phyloP scores from a whole-genome alignment of 2,113 vertebrate species.

The Plestiodon gilberti region DNA sequence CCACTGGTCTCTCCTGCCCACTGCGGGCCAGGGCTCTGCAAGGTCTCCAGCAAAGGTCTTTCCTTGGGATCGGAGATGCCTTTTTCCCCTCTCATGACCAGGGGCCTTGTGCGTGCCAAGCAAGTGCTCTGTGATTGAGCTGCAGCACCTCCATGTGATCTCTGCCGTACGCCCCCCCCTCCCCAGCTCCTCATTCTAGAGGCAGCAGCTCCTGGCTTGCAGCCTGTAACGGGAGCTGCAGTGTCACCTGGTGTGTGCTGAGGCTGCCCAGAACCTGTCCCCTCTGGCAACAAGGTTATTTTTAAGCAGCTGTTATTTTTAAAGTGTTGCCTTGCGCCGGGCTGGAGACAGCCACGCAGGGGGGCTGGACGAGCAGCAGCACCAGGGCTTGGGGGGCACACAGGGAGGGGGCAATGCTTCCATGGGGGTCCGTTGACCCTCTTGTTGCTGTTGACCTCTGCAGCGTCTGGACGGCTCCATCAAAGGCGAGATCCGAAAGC shows the following conservation, averaged over 20 bases:
- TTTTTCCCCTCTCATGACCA: too few relatives aligned
- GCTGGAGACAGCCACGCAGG: not conserved
- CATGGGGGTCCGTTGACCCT: conserved; percentile 41
- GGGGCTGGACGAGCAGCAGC: not conserved
- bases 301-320: conserved; percentile 83
- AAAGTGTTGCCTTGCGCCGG: conserved; percentile 51
- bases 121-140: not conserved
- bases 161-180: too few relatives aligned
- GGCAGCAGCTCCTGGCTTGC: not conserved
- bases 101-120: not conserved
- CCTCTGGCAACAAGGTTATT: conserved; percentile 75
- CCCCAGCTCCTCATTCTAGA: not conserved
- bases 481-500: conserved; percentile 97
- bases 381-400: conserved; percentile 30
- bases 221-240: conserved; percentile 68
- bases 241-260: conserved; percentile 22
- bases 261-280: conserved; percentile 53
- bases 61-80: not conserved
- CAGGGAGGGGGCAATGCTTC: conserved; percentile 32
- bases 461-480: conserved; percentile 97
- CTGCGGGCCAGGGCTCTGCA: not conserved
- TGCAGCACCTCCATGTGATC: not conserved
- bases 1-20: not conserved
- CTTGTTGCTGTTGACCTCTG: conserved; percentile 56
- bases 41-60: not conserved